A percentile compares a stretch with the other conserved stretches of the same genome.
Conservation (phyloP, 2,888 invertebrate species). For the Idaea straminata region DNA sequence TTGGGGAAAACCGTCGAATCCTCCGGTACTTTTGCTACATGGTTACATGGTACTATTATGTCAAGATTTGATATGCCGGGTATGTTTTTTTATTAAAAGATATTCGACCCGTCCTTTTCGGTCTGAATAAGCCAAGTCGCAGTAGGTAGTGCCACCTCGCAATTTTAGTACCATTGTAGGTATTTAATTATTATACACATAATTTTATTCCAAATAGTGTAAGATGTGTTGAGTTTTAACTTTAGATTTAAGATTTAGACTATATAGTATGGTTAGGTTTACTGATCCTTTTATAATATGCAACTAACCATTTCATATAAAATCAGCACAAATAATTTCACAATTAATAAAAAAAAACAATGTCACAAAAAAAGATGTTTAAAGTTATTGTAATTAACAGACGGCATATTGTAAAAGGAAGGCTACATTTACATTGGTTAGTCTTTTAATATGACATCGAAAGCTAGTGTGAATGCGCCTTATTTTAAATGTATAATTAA, state of each 20-base stretch:
- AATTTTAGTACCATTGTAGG: constrained; percentile 62
- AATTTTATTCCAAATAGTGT: constrained; percentile 70
- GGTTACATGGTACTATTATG: too few species aligned
- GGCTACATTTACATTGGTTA: constrained; percentile 69
- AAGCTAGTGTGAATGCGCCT: constrained; percentile 73
- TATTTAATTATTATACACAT: constrained; percentile 49
- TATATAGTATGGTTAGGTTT: constrained; percentile 42
- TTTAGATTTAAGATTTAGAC: constrained; percentile 59
- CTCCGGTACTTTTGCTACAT: too few species aligned
- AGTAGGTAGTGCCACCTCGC: constrained; percentile 72
- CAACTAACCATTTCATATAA: constrained; percentile 13
- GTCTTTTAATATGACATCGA: constrained; percentile 65
- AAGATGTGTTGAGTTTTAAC: constrained; percentile 65
- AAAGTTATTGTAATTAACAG: constrained; percentile 22
- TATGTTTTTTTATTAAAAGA: not conserved
- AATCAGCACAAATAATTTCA: constrained; percentile 3
- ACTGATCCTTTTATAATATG: constrained; percentile 63
- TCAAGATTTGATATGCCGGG: too few species aligned
- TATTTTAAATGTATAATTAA: constrained; percentile 49
- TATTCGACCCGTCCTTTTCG: constrained; percentile 6
- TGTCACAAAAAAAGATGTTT: constrained; percentile 56
- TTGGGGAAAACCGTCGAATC: too few species aligned
- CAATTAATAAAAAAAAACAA: constrained; percentile 23
- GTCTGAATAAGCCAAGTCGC: constrained; percentile 49
- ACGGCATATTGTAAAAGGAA: constrained; percentile 65